Evolutionary conservation across 1,140 invertebrate genomes (phyloP).

Genomic region (Hydropsyche tenuis): DNA sequence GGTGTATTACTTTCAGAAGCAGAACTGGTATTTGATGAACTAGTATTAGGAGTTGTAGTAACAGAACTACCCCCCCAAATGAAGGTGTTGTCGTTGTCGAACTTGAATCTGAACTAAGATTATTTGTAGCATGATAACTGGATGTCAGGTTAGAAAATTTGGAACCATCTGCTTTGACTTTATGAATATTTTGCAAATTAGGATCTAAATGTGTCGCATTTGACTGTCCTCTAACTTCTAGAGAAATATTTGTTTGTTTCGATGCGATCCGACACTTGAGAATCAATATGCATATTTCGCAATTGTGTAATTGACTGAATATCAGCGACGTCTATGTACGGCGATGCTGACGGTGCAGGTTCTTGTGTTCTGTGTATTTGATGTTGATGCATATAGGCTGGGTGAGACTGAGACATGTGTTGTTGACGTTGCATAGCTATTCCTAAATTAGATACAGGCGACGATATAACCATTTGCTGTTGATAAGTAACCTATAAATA

Average conservation of each 20-base stretch:
- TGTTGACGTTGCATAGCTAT: conserved; percentile 42
- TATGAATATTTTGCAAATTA: conserved; percentile 24
- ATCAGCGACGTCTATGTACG: conserved; percentile 49
- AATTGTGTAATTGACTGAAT: conserved; percentile 4
- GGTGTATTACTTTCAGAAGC: conserved; percentile 60
- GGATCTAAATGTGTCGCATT: conserved; percentile 26
- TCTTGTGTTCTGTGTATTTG: conserved; percentile 46
- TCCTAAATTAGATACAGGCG: conserved; percentile 55
- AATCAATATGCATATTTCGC: conserved; percentile 16
- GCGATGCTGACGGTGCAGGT: conserved; percentile 51
- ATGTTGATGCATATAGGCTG: conserved; percentile 52
- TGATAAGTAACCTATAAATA: conserved; percentile 46
- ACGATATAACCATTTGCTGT: conserved; percentile 58
- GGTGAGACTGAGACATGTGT: conserved; percentile 56
- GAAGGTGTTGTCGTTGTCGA: conserved; percentile 59
- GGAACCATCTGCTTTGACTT: conserved; percentile 22
- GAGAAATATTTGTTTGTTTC: conserved; percentile 18
- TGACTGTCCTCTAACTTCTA: conserved; percentile 17
- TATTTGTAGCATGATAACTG: conserved; percentile 42
- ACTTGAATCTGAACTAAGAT: conserved; percentile 57
- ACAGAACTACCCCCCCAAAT: conserved; percentile 55
- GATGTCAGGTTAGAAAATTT: conserved; percentile 38
- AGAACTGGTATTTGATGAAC: conserved; percentile 55
- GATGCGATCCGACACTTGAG: not conserved
- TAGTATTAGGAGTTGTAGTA: conserved; percentile 58